Percentiles rank a stretch among this genome's conserved stretches.
Evolutionary conservation across 2,888 invertebrate genomes (phyloP).

Genomic region (Tinea semifulvella): DNA sequence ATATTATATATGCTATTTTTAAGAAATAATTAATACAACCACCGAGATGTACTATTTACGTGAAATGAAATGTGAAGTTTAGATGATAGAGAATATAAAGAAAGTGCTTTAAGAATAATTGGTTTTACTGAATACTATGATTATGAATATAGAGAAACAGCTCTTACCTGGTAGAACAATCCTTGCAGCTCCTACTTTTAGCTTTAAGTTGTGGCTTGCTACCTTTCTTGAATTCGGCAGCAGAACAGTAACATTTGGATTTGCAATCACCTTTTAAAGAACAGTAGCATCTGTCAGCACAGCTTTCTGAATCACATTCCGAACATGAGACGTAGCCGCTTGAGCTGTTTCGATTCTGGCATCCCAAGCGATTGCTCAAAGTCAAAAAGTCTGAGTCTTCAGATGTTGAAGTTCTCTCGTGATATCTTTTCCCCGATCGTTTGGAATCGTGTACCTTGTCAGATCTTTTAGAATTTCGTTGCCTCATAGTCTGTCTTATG

Average conservation of each 20-base stretch:
- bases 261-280: constrained; percentile 70
- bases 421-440: constrained; percentile 56
- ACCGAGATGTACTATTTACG: constrained; percentile 36
- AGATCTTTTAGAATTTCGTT: constrained; percentile 47
- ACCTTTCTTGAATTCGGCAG: constrained; percentile 54
- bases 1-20: constrained; percentile 18
- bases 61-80: constrained; percentile 44
- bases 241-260: constrained; percentile 71
- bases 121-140: not conserved
- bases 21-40: constrained; percentile 43
- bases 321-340: constrained; percentile 86
- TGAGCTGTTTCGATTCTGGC: constrained; percentile 70
- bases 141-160: constrained; percentile 22
- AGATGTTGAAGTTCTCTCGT: constrained; percentile 69
- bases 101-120: not conserved
- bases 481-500: constrained; percentile 41
- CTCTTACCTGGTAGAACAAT: constrained; percentile 54
- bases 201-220: constrained; percentile 24
- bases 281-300: constrained; percentile 88
- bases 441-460: constrained; percentile 47
- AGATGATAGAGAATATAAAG: constrained; percentile 36
- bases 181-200: constrained; percentile 50
- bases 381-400: constrained; percentile 70
- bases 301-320: constrained; percentile 89
- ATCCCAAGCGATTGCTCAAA: constrained; percentile 66